phyloP scores from a whole-genome alignment of 1,140 invertebrate genomes.

The Andricus grossulariae region DNA sequence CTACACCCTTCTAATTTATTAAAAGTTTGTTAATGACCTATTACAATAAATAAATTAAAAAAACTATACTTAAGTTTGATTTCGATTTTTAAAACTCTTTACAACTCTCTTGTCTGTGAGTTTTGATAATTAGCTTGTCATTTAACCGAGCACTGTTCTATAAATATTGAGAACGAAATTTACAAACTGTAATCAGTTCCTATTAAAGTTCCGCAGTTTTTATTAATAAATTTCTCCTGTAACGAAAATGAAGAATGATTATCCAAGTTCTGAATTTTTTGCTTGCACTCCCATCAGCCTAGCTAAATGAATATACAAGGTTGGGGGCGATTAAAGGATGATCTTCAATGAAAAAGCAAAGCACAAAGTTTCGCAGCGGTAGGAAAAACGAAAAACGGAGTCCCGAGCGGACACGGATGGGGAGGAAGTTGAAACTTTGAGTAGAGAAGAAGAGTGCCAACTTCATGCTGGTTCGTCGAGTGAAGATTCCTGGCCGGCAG shows the following conservation, averaged over 20 bases:
- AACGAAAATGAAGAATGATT: not conserved
- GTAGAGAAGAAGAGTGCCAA: conserved; percentile 49
- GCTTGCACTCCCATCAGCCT: not conserved
- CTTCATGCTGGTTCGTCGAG: conserved; percentile 52
- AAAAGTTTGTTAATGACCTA: no score
- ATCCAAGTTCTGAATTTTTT: not conserved
- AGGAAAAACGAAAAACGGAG: conserved; percentile 46
- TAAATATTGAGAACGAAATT: no score
- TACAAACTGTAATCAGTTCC: not conserved
- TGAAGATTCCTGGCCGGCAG: conserved; percentile 48
- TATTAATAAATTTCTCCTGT: not conserved
- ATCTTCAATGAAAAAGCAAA: conserved; percentile 65
- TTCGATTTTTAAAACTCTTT: no score
- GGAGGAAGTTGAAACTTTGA: conserved; percentile 46
- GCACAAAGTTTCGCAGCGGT: conserved; percentile 59
- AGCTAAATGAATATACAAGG: conserved; percentile 16
- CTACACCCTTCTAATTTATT: no score
- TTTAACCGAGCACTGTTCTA: no score
- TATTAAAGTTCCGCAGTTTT: not conserved
- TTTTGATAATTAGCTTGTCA: no score
- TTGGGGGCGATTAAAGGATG: conserved; percentile 66
- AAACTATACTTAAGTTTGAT: no score
- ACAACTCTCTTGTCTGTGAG: no score
- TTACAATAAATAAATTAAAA: no score
- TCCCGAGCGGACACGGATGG: not conserved